Conservation (phyloP, 37 sponge, comb jelly and placozoan species). For the Geodia barretti region DNA sequence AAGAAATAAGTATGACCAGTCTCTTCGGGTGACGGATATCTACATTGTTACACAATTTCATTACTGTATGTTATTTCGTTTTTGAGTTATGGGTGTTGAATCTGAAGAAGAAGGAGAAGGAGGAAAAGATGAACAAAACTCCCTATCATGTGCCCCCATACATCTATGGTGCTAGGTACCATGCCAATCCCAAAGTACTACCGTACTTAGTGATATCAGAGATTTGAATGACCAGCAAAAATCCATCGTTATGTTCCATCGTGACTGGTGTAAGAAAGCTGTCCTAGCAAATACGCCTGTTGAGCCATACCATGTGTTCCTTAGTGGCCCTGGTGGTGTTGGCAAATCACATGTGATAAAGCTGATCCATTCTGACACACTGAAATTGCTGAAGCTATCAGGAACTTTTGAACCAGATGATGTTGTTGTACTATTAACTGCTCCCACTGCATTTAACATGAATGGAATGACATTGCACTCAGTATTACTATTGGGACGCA, state of each 20-base stretch:
- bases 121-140: too few species aligned
- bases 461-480: slow-evolving; percentile 49
- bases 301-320: slow-evolving; percentile 32
- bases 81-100: too few species aligned
- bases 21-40: too few species aligned
- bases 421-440: slow-evolving; percentile 41
- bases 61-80: too few species aligned
- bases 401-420: slow-evolving; percentile 21
- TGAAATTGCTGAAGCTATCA: slow-evolving; percentile 13
- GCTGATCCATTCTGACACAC: slow-evolving; percentile 28
- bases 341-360: slow-evolving; percentile 53
- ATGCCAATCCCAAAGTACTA: too few species aligned
- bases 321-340: slow-evolving; percentile 59
- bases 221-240: too few species aligned
- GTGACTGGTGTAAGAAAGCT: slow-evolving; percentile 36
- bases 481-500: slow-evolving; percentile 21
- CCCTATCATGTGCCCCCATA: too few species aligned
- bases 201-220: too few species aligned
- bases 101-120: too few species aligned
- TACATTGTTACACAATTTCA: too few species aligned
- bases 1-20: too few species aligned
- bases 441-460: slow-evolving; percentile 56
- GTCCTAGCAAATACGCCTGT: slow-evolving; percentile 6
- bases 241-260: slow-evolving; percentile 21
- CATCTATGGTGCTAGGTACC: too few species aligned